Conservation (phyloP, 2,888 invertebrate species). For the Hyalella azteca region DNA sequence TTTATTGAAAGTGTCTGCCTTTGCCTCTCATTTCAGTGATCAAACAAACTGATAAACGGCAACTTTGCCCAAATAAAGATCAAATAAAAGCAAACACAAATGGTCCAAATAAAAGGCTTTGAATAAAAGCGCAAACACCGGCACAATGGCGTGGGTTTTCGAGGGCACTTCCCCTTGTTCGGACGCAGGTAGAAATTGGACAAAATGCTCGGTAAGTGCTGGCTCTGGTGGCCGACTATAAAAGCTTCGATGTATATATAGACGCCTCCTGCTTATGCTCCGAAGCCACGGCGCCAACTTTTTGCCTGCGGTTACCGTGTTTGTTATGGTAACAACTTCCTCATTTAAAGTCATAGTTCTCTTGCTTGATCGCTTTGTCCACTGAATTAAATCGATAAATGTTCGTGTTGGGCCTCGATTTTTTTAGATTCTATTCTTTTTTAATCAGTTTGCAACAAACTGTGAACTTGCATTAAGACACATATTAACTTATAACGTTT, state of each 20-base stretch:
- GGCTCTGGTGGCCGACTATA: conserved; percentile 7
- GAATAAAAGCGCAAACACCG: conserved; percentile 35
- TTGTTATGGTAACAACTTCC: conserved; percentile 32
- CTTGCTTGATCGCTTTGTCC: neutral
- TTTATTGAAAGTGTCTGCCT: too few species aligned
- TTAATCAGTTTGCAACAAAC: too few species aligned
- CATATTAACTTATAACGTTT: too few species aligned
- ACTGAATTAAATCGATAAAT: conserved; percentile 19
- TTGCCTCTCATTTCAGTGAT: neutral
- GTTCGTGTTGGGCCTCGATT: neutral
- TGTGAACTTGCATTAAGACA: too few species aligned
- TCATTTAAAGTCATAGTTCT: conserved; percentile 19
- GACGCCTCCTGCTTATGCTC: neutral
- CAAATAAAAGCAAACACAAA: conserved; percentile 27
- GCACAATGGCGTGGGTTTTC: conserved; percentile 31
- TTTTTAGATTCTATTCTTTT: too few species aligned
- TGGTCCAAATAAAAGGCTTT: conserved; percentile 27
- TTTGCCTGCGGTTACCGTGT: conserved; percentile 31
- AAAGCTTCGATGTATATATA: neutral
- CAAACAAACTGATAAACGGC: conserved; percentile 25
- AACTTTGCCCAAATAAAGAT: conserved; percentile 23
- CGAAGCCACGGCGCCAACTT: neutral
- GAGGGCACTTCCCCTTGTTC: conserved; percentile 38
- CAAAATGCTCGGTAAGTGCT: conserved; percentile 33
- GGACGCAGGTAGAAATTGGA: conserved; percentile 32